Conservation (phyloP, 2,888 invertebrate species). For the Digitonthophagus gazella region DNA sequence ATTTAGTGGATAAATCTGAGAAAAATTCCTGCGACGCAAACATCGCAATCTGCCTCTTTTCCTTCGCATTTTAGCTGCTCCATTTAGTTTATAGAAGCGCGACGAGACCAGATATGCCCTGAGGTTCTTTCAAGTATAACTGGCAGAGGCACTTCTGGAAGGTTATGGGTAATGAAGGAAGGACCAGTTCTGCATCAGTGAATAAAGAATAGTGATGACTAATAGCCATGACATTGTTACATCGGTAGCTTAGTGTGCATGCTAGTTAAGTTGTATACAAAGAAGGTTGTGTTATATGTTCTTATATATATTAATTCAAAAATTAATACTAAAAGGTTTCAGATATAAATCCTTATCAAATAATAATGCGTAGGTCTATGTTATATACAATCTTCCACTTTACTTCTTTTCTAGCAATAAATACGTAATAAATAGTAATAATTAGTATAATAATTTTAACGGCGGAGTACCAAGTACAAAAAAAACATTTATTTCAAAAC, state of each 20-base stretch:
- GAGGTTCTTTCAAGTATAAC: neutral
- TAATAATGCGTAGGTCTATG: too few relatives aligned
- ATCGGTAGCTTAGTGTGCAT: neutral
- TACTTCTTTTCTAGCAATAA: too few relatives aligned
- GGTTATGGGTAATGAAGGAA: neutral
- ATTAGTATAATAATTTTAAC: too few relatives aligned
- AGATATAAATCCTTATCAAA: too few relatives aligned
- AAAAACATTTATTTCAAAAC: too few relatives aligned
- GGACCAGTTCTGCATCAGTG: neutral
- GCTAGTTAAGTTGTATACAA: neutral
- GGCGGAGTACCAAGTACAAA: too few relatives aligned
- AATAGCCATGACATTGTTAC: neutral
- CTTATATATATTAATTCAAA: too few relatives aligned
- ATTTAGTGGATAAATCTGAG: neutral
- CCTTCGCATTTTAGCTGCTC: neutral
- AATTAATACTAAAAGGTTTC: too few relatives aligned
- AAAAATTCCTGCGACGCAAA: neutral
- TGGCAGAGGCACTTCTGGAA: neutral
- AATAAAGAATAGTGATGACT: neutral
- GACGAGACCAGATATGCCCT: neutral
- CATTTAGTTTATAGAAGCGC: neutral
- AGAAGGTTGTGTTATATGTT: too few relatives aligned
- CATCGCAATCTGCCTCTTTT: neutral
- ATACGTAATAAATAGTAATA: too few relatives aligned
- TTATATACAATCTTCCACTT: too few relatives aligned